These are phyloP conservation scores for Etheostoma cragini DNA, from an alignment of 2,113 vertebrate species.

Conservation along the genomic window DNA sequence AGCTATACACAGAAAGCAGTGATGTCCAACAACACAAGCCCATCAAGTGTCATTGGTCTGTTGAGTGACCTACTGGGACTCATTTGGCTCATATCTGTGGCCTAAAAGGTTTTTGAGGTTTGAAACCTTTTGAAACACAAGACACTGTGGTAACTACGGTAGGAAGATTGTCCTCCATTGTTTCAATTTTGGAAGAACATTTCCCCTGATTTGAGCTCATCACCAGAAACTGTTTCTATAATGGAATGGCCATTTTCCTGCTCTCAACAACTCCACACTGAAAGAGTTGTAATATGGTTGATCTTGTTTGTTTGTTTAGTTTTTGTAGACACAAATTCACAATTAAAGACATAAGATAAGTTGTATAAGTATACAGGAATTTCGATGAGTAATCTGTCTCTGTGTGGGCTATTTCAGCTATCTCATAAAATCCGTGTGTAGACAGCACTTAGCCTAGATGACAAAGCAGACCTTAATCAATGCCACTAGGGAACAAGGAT, in stretches of 20 bases:
- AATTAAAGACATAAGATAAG: neutral
- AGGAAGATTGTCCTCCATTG: neutral
- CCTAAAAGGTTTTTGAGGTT: constrained; percentile 26
- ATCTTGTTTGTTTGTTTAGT: neutral
- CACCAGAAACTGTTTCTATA: neutral
- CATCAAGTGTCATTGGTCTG: constrained; percentile 57
- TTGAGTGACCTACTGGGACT: constrained; percentile 62
- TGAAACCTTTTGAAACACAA: constrained; percentile 28
- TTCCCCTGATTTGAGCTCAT: constrained; percentile 8
- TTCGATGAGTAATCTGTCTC: constrained; percentile 1
- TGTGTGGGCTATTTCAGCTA: constrained; percentile 5
- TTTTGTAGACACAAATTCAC: neutral
- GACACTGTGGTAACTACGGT: neutral
- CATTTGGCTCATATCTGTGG: constrained; percentile 46
- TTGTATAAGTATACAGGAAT: neutral
- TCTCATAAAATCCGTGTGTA: constrained; percentile 12
- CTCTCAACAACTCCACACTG: neutral
- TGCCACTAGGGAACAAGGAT: neutral
- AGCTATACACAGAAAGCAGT: constrained; percentile 47
- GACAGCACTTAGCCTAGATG: constrained; percentile 1
- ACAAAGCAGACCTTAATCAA: constrained; percentile 12
- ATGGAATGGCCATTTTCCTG: neutral
- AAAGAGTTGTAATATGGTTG: constrained; percentile 16
- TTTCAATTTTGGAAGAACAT: neutral
- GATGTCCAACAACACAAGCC: constrained; percentile 49